Base-by-base conservation (phyloP, 2,888 invertebrate species). In the Diploptera punctata region DNA sequence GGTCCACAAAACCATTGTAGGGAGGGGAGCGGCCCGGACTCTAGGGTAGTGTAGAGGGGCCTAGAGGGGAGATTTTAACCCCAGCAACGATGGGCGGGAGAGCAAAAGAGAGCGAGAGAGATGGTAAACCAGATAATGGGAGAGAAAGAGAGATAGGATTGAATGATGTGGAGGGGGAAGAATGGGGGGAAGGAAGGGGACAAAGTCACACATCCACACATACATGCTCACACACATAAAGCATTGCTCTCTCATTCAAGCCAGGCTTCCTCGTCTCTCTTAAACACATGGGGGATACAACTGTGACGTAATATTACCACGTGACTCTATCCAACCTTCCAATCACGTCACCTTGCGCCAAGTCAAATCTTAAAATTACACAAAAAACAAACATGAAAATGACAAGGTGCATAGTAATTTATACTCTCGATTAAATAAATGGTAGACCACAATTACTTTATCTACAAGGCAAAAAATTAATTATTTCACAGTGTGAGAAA, bases 91-190 rank as follows among this genome's bases (percentile, higher is more conserved):
- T 44, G 47, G 38, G 67, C 71, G 69, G n/a, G 77, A 70, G 73
- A 60, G 52, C 38, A 65, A 70, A 54, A 47, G 67, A 76, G 69
- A 65, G 67, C 47, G 72, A 68, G 70, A 73, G 70, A 61, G 70
- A 71, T 67, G 47, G 70, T 62, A 47, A 68, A 75, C 77, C 75
- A 76, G 77, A 77, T 76, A 47, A 65, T 16, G 65, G 26, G 65
- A 18, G 33, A 33, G 47, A 13, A n/a, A n/a, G 16, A 57, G 57
- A 2, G 18, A 13, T n/a, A n/a, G 31, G 54, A 57, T 16, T 0
- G 52, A 18, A 19, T 18, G 18, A 47, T 7, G 65, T 13, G 44
- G 38, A 47, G 47, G 65, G 29, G 61, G 44, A 26, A n/a, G 26
- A 26, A 65, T 26, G 26, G 13, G 44, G 47, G 65, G 65, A 29